Base-by-base conservation (phyloP, 2,888 invertebrate genomes). In the Polymixis flavicincta region DNA sequence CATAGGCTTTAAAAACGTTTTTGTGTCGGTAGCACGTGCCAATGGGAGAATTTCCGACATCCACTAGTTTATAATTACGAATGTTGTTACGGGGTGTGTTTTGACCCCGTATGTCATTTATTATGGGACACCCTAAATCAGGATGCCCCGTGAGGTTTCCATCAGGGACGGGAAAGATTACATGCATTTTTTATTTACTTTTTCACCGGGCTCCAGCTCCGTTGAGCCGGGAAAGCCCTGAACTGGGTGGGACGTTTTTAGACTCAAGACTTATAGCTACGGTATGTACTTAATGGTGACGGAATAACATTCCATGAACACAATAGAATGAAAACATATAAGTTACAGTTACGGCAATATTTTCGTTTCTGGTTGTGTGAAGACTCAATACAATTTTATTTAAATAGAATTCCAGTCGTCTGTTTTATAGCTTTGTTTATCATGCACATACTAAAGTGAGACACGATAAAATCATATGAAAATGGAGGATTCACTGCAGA, bases 381-480 rank as follows among this genome's bases (percentile, higher is more conserved):
- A 79, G 52, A 74, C 48, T 74, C 61, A 64, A 59, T 71, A 57
- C 63, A 57, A 32, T 63, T 76, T 71, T 63, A 63, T 77, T 71
- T 32, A 78, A 68, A 70, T 61, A 55, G 50, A 45, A 59, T 78
- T 63, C 42, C 45, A 57, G 50, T 59, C 32, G 25, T 42, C 52
- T 48, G 32, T 67, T 66, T 80, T 66, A 76, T 66, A 63, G 61
- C 37, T 63, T 57, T 48, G 60, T 70, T 81, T 80, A 28, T 45
- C 17, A 65, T 65, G 45, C 59, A 81, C 50, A 81, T 65, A 74
- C 13, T 59, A 42, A 68, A 71, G 7, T 50, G 1, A 45, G 25
- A 57, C n/a, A 67, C 61, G 28, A 74, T 50, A 50, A 45, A 60
- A 37, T 22, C 22, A 37, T 54, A 42, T 19, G n/a, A 37, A 48